phyloP scores from a whole-genome alignment of 2,797 vertebrate genomes.

The Hoplostethus mediterraneus region DNA sequence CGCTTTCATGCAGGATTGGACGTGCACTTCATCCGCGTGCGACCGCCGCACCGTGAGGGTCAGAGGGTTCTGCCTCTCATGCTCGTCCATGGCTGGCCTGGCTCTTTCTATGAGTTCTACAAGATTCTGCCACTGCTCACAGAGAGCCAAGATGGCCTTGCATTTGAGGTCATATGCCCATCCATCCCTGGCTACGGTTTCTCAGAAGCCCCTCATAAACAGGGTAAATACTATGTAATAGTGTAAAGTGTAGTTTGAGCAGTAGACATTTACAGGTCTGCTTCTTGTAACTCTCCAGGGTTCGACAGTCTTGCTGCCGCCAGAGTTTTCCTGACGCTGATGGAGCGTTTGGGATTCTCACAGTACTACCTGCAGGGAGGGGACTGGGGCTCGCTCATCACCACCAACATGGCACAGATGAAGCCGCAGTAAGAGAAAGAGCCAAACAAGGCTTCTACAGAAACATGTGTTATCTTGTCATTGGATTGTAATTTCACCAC shows the following conservation, averaged over 20 bases:
- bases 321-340: constrained; percentile 90
- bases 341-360: constrained; percentile 89
- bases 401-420: constrained; percentile 90
- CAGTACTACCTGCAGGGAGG: constrained; percentile 91
- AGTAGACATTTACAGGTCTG: constrained; percentile 9
- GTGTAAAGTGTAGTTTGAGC: not conserved
- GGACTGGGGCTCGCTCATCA: constrained; percentile 90
- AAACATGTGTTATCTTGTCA: constrained; percentile 11
- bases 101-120: constrained; percentile 94
- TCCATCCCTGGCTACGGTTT: constrained; percentile 93
- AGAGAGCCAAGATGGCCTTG: constrained; percentile 66
- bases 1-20: constrained; percentile 84
- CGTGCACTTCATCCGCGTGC: constrained; percentile 90
- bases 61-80: constrained; percentile 85
- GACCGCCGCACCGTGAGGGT: constrained; percentile 74
- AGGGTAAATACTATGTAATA: constrained; percentile 75
- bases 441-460: constrained; percentile 20
- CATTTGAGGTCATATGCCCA: constrained; percentile 92
- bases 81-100: constrained; percentile 93
- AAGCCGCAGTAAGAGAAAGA: constrained; percentile 86
- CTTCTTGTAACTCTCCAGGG: constrained; percentile 66
- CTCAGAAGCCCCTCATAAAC: constrained; percentile 89
- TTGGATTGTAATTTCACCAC: constrained; percentile 25
- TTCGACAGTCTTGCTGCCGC: constrained; percentile 85
- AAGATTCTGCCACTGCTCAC: constrained; percentile 90